Evolutionary conservation across 2,113 vertebrate species (phyloP).

Genomic region (Callocephalon fimbriatum): DNA sequence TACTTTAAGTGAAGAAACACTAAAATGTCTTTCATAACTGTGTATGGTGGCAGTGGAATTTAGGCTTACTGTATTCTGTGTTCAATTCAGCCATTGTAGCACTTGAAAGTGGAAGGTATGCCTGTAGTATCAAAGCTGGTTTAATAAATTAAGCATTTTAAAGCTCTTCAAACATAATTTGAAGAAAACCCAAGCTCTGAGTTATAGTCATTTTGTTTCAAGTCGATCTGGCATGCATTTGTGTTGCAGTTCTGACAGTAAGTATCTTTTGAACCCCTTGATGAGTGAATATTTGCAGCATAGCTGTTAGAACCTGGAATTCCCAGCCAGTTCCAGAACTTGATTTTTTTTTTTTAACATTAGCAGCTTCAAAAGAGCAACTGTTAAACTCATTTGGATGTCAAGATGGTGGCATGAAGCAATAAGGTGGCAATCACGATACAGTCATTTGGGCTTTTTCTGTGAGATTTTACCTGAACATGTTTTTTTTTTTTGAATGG

Average conservation of each 20-base stretch:
- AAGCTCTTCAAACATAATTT: slow-evolving; percentile 42
- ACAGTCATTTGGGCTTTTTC: background rate
- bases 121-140: slow-evolving; percentile 30
- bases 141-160: slow-evolving; percentile 62
- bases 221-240: slow-evolving; percentile 22
- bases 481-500: background rate
- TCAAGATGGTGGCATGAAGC: slow-evolving; percentile 23
- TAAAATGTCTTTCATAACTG: background rate
- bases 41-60: background rate
- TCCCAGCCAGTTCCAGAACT: slow-evolving; percentile 42
- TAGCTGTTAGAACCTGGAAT: slow-evolving; percentile 44
- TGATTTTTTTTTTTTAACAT: background rate
- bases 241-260: slow-evolving; percentile 34
- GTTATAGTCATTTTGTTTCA: slow-evolving; percentile 45
- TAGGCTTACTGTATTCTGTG: slow-evolving; percentile 17
- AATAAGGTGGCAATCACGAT: background rate
- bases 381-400: background rate
- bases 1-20: slow-evolving; percentile 8
- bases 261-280: slow-evolving; percentile 54
- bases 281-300: background rate
- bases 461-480: background rate
- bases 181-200: slow-evolving; percentile 17
- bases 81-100: slow-evolving; percentile 5
- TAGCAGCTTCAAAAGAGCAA: slow-evolving; percentile 48
- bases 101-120: slow-evolving; percentile 43